These are phyloP conservation scores for Andrena haemorrhoa DNA, from an alignment of 2,888 invertebrate genomes.

Conservation along the genomic window DNA sequence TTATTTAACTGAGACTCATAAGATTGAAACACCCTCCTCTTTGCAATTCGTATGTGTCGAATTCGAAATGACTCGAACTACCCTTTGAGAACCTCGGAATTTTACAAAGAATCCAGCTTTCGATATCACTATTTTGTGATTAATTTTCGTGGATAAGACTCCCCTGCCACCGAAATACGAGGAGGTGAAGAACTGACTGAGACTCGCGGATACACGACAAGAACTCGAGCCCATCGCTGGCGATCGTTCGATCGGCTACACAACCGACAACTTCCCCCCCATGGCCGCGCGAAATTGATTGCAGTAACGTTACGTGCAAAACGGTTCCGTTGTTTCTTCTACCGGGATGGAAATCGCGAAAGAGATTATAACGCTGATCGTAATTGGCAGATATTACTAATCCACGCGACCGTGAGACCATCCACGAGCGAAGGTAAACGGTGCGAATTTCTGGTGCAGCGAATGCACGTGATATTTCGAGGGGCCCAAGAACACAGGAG, in stretches of 20 bases:
- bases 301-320: not conserved
- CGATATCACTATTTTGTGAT: too few species aligned
- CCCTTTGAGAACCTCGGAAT: too few species aligned
- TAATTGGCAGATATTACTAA: conserved; percentile 18
- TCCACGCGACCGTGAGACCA: conserved; percentile 16
- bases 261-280: not conserved
- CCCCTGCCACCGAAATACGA: too few species aligned
- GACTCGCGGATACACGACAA: not conserved
- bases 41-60: too few species aligned
- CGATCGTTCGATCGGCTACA: not conserved
- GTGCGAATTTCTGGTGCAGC: not conserved
- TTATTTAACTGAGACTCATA: too few species aligned
- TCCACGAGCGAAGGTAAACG: conserved; percentile 8
- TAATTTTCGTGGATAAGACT: too few species aligned
- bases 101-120: too few species aligned
- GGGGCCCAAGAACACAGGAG: conserved; percentile 29
- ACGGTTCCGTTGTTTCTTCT: not conserved
- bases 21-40: too few species aligned
- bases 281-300: conserved; percentile 9
- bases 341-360: not conserved
- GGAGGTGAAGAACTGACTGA: not conserved
- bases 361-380: not conserved
- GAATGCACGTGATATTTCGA: conserved; percentile 25
- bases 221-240: conserved; percentile 1
- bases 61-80: too few species aligned